Percentiles rank a stretch among this genome's conserved stretches.
Evolutionary conservation across 2,113 vertebrate genomes (phyloP).

Genomic region (Chiloscyllium plagiosum): DNA sequence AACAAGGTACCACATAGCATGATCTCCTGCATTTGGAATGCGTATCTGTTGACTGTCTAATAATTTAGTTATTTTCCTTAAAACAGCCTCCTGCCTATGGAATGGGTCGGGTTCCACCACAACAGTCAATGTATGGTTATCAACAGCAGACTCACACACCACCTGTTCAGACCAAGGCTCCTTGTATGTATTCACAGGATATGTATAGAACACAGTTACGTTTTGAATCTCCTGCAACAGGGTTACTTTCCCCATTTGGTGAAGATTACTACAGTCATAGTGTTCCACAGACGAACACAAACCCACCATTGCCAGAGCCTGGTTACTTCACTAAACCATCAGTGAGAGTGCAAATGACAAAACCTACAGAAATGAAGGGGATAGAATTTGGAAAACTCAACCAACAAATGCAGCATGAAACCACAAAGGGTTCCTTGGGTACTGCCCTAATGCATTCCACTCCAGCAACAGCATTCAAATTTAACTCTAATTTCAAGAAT

Average conservation of each 20-base stretch:
- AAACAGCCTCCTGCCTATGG: slow-evolving; percentile 76
- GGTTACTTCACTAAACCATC: slow-evolving; percentile 92
- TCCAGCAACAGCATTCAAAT: slow-evolving; percentile 77
- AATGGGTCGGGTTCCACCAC: slow-evolving; percentile 80
- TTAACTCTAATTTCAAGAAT: slow-evolving; percentile 94
- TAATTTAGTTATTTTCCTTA: slow-evolving; percentile 39
- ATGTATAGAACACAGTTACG: slow-evolving; percentile 73
- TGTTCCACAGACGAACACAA: slow-evolving; percentile 71
- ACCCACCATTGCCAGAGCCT: slow-evolving; percentile 84
- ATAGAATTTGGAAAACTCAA: slow-evolving; percentile 75
- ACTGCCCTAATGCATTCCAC: slow-evolving; percentile 57
- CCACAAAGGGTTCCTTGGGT: slow-evolving; percentile 61
- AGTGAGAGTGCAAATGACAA: slow-evolving; percentile 57
- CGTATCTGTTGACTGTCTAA: background rate
- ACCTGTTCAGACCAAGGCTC: slow-evolving; percentile 69
- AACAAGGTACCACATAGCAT: slow-evolving; percentile 68
- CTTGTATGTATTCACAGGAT: slow-evolving; percentile 85
- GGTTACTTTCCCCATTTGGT: slow-evolving; percentile 78
- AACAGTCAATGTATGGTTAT: slow-evolving; percentile 85
- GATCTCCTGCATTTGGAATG: slow-evolving; percentile 35
- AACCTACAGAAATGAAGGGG: slow-evolving; percentile 66
- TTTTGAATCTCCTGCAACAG: slow-evolving; percentile 79
- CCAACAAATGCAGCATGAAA: slow-evolving; percentile 64
- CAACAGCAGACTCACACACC: slow-evolving; percentile 83
- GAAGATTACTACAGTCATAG: slow-evolving; percentile 83